Base-by-base conservation (phyloP, 2,113 vertebrate species). In the Rutilus rutilus region DNA sequence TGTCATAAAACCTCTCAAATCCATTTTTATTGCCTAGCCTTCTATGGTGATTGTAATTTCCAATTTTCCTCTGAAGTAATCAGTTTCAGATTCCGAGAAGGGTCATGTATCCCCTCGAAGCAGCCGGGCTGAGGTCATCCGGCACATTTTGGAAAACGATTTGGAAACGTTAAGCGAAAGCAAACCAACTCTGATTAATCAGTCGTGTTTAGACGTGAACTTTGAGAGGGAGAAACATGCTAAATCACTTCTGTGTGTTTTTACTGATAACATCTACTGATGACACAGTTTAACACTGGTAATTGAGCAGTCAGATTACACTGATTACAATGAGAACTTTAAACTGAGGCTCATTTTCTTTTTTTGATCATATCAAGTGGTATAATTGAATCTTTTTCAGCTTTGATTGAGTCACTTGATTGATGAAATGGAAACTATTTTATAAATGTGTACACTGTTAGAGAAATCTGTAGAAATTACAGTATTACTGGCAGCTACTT, bases 171-270 rank as follows among this genome's bases (percentile, higher is more conserved):
- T 11, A 52, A 19, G 33, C 25, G 6, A 36, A 21, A 10, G 15
- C 25, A 33, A 33, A 19, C 8, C 14, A 52, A 10, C 21, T 30
- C 23, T 12, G 60, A 5, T 12, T 82, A 36, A 52, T 67, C 79
- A 10, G 12, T 33, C 47, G 10, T 52, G 47, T 42, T 8, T 25
- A 60, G 11, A 78, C 1, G 9, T 15, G 54, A 59, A 79, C 54
- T 78, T 78, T 78, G 54, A n/a, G 54, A 78, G 33, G 30, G 50
- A 59, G 54, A 78, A 39, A 60, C n/a, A 30, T 82, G n/a, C 42
- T 25, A 47, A 62, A 17, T 30, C 21, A 25, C 33, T 59, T n/a
- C 19, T 42, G 21, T 39, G 25, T 8, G 33, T 59, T 4, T 57
- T 57, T 78, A 11, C 50, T 36, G 54, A 60, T 59, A 60, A 11